phyloP scores from a whole-genome alignment of 2,113 vertebrate species.

The Chaenocephalus aceratus region DNA sequence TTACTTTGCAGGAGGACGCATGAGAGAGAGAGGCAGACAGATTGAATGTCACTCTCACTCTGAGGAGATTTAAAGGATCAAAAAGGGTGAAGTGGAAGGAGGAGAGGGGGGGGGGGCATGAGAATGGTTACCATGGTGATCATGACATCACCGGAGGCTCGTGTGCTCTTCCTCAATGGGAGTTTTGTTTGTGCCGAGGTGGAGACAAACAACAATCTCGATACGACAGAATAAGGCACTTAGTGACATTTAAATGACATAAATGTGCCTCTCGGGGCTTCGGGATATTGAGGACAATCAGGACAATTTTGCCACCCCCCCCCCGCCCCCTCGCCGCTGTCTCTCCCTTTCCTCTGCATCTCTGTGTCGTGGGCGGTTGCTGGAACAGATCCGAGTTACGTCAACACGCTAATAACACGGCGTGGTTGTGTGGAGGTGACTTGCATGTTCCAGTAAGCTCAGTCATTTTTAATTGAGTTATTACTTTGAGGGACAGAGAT shows the following conservation, averaged over 20 bases:
- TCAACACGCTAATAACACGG: slow-evolving; percentile 46
- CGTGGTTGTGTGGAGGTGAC: slow-evolving; percentile 50
- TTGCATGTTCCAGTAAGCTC: slow-evolving; percentile 40
- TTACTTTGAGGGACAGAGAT: slow-evolving; percentile 26
- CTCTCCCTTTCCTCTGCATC: neutral
- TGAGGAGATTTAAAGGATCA: slow-evolving; percentile 68
- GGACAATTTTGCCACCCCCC: neutral
- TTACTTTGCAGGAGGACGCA: slow-evolving; percentile 31
- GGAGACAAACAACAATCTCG: slow-evolving; percentile 47
- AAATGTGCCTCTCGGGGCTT: slow-evolving; percentile 31
- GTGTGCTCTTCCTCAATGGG: slow-evolving; percentile 48
- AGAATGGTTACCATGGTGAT: slow-evolving; percentile 80
- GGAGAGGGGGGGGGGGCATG: slow-evolving; percentile 51
- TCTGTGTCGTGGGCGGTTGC: slow-evolving; percentile 46
- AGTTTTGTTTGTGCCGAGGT: slow-evolving; percentile 70
- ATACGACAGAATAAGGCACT: slow-evolving; percentile 47
- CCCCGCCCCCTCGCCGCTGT: neutral
- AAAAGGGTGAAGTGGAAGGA: slow-evolving; percentile 55
- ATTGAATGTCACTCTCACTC: slow-evolving; percentile 67
- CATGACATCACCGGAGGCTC: slow-evolving; percentile 71
- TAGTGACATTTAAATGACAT: slow-evolving; percentile 50
- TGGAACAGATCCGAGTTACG: slow-evolving; percentile 50
- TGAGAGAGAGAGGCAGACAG: slow-evolving; percentile 31
- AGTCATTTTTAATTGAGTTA: slow-evolving; percentile 55
- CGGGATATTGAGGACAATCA: slow-evolving; percentile 26